Evolutionary conservation across 2,888 invertebrate genomes (phyloP), one percentile per base, ranked within the genome.

Genomic region (Ceriagrion tenellum): DNA sequence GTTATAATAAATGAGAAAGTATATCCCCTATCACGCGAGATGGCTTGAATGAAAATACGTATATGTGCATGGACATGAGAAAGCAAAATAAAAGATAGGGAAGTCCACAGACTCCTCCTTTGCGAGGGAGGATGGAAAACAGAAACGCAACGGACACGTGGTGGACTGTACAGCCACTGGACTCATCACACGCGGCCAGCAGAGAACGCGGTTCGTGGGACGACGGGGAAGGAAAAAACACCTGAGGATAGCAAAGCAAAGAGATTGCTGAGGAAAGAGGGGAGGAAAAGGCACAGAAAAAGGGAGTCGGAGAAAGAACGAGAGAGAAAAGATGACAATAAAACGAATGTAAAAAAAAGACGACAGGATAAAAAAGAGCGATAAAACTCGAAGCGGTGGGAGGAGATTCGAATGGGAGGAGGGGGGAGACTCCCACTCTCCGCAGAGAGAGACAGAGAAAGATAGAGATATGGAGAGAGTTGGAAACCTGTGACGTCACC

Each of bases 401-500:
- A 81, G 81, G 81, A 47, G 47, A 47, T 81, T 81, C 81, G 81
- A 81, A 81, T 18, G 12, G 89, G 40, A 47, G 47, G 89, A 8
- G 26, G 47, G 26, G 55, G n/a, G 30, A 20, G n/a, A 16, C 81
- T 81, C 81, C 81, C 81, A 81, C 81, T 35, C 59, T 35, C 47
- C 8, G n/a, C n/a, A n/a, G n/a, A n/a, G n/a, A 59, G 91, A 91
- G 91, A 35, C n/a, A n/a, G n/a, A n/a, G n/a, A n/a, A n/a, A n/a
- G n/a, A n/a, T n/a, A n/a, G n/a, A n/a, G n/a, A n/a, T n/a, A n/a
- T n/a, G 93, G n/a, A 40, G 23, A 59, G 59, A 55, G 93, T 74
- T 55, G 47, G 89, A 89, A 13, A 20, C 47, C 69, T 26, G 63
- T 93, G 93, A 93, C 93, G 93, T 93, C 93, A 93, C 93, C 63